Evolutionary conservation across 2,797 vertebrate species (phyloP).

Genomic region (Aplochiton taeniatus): DNA sequence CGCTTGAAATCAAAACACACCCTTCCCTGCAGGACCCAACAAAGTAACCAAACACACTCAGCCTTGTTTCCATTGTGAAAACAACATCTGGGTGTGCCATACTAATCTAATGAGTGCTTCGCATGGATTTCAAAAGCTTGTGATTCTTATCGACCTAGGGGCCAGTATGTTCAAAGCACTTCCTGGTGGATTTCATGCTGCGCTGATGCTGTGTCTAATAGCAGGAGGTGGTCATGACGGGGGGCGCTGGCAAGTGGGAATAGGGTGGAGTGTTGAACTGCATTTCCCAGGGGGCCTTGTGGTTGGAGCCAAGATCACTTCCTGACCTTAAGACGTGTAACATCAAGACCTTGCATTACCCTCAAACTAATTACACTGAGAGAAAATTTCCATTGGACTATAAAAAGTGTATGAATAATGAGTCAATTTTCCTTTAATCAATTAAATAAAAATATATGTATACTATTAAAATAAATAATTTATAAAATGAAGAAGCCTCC

Average conservation of each 20-base stretch:
- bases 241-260: constrained; percentile 34
- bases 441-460: too few species aligned
- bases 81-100: constrained; percentile 50
- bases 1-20: not conserved
- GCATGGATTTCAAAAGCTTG: constrained; percentile 25
- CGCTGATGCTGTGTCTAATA: constrained; percentile 73
- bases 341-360: not conserved
- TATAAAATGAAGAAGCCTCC: too few species aligned
- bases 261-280: constrained; percentile 41
- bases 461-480: too few species aligned
- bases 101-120: constrained; percentile 41
- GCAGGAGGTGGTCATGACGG: constrained; percentile 57
- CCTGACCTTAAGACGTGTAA: not conserved
- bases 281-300: constrained; percentile 53
- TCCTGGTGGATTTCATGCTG: constrained; percentile 50
- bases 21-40: not conserved
- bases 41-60: constrained; percentile 12
- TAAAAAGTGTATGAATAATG: too few species aligned
- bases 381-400: too few species aligned
- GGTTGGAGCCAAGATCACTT: constrained; percentile 19
- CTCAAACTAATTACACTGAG: too few species aligned
- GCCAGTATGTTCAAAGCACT: constrained; percentile 45
- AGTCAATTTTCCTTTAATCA: too few species aligned
- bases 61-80: constrained; percentile 24
- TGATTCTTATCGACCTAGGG: constrained; percentile 11